phyloP scores from a whole-genome alignment of 2,113 vertebrate genomes.

The Chitala chitala region DNA sequence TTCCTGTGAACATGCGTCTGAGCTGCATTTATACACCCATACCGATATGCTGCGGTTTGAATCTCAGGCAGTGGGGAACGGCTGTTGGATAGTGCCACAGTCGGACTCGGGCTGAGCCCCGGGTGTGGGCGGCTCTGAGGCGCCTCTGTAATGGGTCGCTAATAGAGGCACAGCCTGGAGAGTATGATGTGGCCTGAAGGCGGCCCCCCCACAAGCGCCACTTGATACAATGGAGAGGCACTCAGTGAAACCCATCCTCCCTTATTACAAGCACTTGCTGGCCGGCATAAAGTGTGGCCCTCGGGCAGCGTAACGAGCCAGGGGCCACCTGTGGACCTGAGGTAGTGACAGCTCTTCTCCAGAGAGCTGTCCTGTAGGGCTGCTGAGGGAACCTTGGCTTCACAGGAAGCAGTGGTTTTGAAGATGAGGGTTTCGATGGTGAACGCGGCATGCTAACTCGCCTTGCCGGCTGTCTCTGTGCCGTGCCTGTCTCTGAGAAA shows the following conservation, averaged over 20 bases:
- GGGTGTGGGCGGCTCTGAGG: neutral
- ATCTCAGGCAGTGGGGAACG: neutral
- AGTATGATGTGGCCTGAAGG: neutral
- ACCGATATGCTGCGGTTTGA: too few relatives aligned
- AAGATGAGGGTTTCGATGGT: too few relatives aligned
- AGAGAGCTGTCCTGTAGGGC: too few relatives aligned
- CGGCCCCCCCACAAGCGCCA: neutral
- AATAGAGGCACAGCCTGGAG: neutral
- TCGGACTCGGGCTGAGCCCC: neutral
- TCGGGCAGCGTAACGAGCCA: neutral
- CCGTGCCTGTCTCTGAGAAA: neutral
- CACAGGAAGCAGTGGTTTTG: too few relatives aligned
- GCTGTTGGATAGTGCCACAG: neutral
- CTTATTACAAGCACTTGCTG: neutral
- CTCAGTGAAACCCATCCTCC: neutral
- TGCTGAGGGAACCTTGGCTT: too few relatives aligned
- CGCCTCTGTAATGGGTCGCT: neutral
- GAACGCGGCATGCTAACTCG: neutral
- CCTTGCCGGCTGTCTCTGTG: neutral
- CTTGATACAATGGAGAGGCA: neutral
- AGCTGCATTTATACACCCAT: too few relatives aligned
- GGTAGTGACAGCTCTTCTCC: too few relatives aligned
- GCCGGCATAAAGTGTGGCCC: too few relatives aligned
- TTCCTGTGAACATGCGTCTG: too few relatives aligned
- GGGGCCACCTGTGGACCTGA: slow-evolving; percentile 6